phyloP scores from a whole-genome alignment of 2,113 vertebrate genomes.

The Trogon surrucura region DNA sequence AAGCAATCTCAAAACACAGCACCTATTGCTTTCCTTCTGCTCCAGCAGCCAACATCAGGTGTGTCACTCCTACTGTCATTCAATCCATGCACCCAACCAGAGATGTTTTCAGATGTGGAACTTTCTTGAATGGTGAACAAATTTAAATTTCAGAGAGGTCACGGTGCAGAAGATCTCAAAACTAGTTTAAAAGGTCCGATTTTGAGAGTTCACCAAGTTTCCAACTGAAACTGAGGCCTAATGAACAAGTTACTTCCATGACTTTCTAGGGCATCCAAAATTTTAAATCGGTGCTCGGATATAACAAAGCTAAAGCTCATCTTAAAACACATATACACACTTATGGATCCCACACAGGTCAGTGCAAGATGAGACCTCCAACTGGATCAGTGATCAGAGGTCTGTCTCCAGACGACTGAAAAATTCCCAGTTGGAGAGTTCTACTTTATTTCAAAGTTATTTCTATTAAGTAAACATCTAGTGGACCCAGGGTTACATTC shows the following conservation, averaged over 20 bases:
- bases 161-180: neutral
- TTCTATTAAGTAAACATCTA: neutral
- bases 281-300: neutral
- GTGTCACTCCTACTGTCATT: neutral
- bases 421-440: neutral
- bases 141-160: neutral
- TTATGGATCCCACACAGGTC: neutral
- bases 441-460: neutral
- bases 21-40: neutral
- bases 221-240: neutral
- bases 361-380: neutral
- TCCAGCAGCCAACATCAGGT: neutral
- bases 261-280: neutral
- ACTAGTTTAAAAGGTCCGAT: neutral
- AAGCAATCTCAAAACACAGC: neutral
- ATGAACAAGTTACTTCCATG: neutral
- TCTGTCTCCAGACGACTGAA: neutral
- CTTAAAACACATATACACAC: neutral
- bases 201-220: neutral
- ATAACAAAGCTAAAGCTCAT: neutral
- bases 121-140: neutral
- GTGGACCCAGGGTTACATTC: neutral
- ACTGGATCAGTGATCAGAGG: neutral
- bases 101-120: neutral
- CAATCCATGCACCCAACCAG: neutral